These are phyloP conservation scores for Ormyrus pomaceus DNA, from an alignment of 2,888 invertebrate species.

Conservation along the genomic window DNA sequence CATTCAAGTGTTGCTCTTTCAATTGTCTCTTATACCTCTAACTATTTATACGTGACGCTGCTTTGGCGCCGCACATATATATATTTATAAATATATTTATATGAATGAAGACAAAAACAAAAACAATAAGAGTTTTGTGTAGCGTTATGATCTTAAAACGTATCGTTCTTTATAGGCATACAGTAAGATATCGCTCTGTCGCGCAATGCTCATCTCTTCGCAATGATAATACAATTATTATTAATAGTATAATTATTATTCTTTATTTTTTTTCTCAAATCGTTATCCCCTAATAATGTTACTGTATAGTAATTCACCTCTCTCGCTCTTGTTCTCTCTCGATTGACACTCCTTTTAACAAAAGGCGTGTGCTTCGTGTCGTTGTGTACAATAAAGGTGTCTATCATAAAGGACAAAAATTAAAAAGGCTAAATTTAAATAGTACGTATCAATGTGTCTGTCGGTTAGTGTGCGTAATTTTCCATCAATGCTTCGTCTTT, in stretches of 20 bases:
- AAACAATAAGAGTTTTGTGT: slow-evolving; percentile 51
- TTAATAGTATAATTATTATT: slow-evolving; percentile 52
- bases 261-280: slow-evolving; percentile 32
- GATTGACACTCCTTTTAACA: slow-evolving; percentile 14
- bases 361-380: slow-evolving; percentile 22
- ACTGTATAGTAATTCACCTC: slow-evolving; percentile 18
- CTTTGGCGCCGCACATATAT: slow-evolving; percentile 34
- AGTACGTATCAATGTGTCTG: slow-evolving; percentile 22
- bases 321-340: slow-evolving; percentile 47
- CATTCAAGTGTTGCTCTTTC: slow-evolving; percentile 23
- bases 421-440: no score
- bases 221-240: slow-evolving; percentile 56
- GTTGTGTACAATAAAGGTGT: slow-evolving; percentile 5
- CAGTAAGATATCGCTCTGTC: slow-evolving; percentile 44
- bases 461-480: slow-evolving; percentile 34
- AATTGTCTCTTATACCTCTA: slow-evolving; percentile 40
- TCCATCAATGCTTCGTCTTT: neutral
- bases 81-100: slow-evolving; percentile 49
- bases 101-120: slow-evolving; percentile 52
- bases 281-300: neutral
- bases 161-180: slow-evolving; percentile 35
- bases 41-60: slow-evolving; percentile 38
- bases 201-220: slow-evolving; percentile 49
- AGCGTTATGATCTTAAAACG: slow-evolving; percentile 47
- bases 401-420: no score